Evolutionary conservation across 2,113 vertebrate species (phyloP).

Genomic region (Anarrhichthys ocellatus): DNA sequence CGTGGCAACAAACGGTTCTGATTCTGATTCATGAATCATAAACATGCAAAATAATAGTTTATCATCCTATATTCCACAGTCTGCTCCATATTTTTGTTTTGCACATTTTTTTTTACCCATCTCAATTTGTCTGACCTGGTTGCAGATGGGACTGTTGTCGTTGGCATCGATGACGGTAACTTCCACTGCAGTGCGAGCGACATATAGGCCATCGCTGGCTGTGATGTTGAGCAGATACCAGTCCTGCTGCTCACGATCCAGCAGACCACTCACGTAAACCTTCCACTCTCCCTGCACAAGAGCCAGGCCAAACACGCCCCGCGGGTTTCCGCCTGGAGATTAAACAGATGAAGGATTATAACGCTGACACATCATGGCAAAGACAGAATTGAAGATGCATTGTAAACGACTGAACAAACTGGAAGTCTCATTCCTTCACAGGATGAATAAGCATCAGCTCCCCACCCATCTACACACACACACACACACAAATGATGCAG

Average conservation of each 20-base stretch:
- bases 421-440: conserved; percentile 2
- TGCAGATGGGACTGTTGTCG: conserved; percentile 95
- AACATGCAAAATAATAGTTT: neutral
- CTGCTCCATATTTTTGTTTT: conserved; percentile 2
- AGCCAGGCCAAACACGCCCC: conserved; percentile 91
- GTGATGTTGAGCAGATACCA: conserved; percentile 95
- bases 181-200: conserved; percentile 90
- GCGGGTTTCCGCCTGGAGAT: conserved; percentile 89
- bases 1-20: too few relatives aligned
- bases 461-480: neutral
- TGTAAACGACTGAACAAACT: conserved; percentile 26
- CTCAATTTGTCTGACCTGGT: conserved; percentile 85
- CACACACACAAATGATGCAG: conserved; percentile 19
- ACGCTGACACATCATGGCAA: neutral
- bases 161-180: conserved; percentile 93
- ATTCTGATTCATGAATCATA: neutral
- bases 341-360: neutral
- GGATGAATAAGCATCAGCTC: conserved; percentile 16
- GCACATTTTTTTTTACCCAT: conserved; percentile 1
- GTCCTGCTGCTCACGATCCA: conserved; percentile 96
- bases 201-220: conserved; percentile 93
- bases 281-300: conserved; percentile 95
- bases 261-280: conserved; percentile 91
- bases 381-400: neutral
- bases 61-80: neutral